Conservation (phyloP, 2,113 vertebrate genomes). For the Pardalotus punctatus region DNA sequence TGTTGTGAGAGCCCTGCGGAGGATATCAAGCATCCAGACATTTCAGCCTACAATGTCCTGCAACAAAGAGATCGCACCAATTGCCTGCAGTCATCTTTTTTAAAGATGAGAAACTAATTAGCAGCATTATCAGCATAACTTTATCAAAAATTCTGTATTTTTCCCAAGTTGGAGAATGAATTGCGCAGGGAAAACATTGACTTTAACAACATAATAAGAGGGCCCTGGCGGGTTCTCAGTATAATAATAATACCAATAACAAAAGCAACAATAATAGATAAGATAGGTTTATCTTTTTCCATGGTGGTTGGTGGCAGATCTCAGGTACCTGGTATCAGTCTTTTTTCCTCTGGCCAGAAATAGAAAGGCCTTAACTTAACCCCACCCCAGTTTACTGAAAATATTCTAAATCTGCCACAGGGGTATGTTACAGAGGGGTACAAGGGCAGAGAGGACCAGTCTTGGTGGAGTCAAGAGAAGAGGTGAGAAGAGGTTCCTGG, state of each 20-base stretch:
- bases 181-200: neutral
- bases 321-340: neutral
- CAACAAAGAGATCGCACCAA: neutral
- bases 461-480: neutral
- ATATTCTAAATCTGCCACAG: rapidly evolving
- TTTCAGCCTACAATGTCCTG: conserved; percentile 8
- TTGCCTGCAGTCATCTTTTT: conserved; percentile 15
- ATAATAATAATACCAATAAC: neutral
- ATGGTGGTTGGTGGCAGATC: neutral
- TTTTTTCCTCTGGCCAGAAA: neutral
- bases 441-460: neutral
- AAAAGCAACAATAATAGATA: neutral
- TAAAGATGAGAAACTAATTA: conserved; percentile 55
- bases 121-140: conserved; percentile 32
- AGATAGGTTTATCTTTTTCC: neutral
- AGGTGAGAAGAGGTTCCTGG: neutral
- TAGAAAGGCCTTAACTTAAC: neutral
- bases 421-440: rapidly evolving
- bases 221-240: neutral
- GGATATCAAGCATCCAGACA: conserved; percentile 7
- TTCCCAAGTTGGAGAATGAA: neutral
- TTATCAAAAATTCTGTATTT: conserved; percentile 20
- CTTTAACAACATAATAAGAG: conserved; percentile 30
- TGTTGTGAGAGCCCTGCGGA: conserved; percentile 29
- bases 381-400: neutral